Percentiles rank a stretch among this genome's conserved stretches.
Conservation (phyloP, 53 echinoderm and acorn worm species). For the Stichopus horrens region DNA sequence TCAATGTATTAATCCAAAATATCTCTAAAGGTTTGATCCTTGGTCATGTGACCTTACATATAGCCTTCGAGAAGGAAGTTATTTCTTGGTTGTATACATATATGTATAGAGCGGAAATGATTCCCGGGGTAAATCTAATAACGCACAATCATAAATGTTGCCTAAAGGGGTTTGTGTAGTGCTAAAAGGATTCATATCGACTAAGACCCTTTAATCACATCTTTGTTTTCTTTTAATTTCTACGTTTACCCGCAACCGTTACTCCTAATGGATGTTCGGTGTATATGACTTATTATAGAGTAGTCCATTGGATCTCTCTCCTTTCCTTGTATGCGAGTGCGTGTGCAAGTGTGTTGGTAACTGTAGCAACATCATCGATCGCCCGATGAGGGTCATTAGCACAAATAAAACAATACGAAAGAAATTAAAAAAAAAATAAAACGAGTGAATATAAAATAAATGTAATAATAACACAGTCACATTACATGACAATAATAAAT, state of each 20-base stretch:
- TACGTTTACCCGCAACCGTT: conserved; percentile 6
- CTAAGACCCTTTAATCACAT: conserved; percentile 10
- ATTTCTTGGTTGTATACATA: too few species aligned
- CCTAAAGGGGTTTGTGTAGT: conserved; percentile 27
- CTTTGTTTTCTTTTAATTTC: neutral
- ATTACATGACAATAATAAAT: neutral
- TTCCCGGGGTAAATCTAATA: conserved; percentile 17
- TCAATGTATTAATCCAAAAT: too few species aligned
- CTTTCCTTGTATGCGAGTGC: too few species aligned
- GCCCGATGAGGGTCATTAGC: neutral
- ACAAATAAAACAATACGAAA: neutral
- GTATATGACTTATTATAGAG: too few species aligned
- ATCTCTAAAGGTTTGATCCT: too few species aligned
- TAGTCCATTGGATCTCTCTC: too few species aligned
- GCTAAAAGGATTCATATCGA: conserved; percentile 37
- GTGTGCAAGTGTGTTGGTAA: too few species aligned
- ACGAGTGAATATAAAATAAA: neutral
- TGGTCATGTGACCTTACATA: too few species aligned
- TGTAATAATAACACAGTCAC: neutral
- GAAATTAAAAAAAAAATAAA: neutral
- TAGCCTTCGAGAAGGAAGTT: too few species aligned
- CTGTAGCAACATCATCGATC: neutral
- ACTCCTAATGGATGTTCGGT: neutral
- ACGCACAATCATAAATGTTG: conserved; percentile 18
- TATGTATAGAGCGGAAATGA: neutral